Base-by-base conservation (phyloP, 2,113 vertebrate genomes). In the Sialia sialis region DNA sequence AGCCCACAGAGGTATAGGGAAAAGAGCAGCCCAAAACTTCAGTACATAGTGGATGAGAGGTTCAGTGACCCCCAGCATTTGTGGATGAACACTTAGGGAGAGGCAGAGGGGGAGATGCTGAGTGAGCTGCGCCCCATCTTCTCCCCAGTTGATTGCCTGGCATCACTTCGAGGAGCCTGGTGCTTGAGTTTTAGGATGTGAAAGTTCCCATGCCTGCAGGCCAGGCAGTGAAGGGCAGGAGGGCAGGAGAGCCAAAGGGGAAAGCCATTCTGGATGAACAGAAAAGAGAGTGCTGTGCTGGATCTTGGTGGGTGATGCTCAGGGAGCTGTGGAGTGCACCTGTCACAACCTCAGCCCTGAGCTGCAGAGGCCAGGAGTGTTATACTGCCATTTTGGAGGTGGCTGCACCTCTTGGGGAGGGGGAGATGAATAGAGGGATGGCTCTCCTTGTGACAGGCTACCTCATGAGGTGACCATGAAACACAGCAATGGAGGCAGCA, bases 251-350 rank as follows among this genome's bases (percentile, higher is more conserved):
- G 55, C 32, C 36, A 17, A 17, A 8, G 3, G 3, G 9, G 10
- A 60, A 11, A 77, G 32, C 32, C 29, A 22, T 70, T 19, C 20
- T 58, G 22, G 16, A 54, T 38, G 12, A 13, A 21, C 46, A 44
- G 43, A 62, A 34, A 49, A 29, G 34, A 38, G 32, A 34, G 36
- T 13, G 2, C 34, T 4, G 0, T 49, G 25, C 2, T 9, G 32
- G 38, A 27, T 70, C 34, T 84, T 0, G 1, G 8, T 34, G 52
- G 13, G 6, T 49, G 74, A 51, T 41, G 32, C 43, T 58, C 1
- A 3, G 36, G 20, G 25, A 67, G 16, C 44, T 58, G 64, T 1
- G 8, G 30, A 21, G 4, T 41, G 34, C 0, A 0, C 6, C 58
- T 2, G 1, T 16, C 39, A 17, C 0, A 3, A 54, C 26, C 39